Evolutionary conservation across 1,140 invertebrate genomes (phyloP).

Genomic region (Gonatopus flavifemur): DNA sequence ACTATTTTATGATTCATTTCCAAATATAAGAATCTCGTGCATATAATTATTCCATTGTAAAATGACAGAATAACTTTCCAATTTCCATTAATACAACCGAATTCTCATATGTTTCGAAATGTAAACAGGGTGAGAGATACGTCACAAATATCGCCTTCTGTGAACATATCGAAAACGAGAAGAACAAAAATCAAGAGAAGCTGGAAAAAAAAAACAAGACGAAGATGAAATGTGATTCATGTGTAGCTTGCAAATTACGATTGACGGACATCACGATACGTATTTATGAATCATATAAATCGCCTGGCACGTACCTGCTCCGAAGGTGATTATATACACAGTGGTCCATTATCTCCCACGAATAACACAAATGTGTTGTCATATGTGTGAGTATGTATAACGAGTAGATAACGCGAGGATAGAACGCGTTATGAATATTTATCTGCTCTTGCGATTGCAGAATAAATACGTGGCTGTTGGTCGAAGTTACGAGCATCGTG

Average conservation of each 20-base stretch:
- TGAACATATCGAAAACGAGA: not conserved
- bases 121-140: too few species aligned
- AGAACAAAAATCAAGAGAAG: not conserved
- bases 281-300: constrained; percentile 39
- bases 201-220: too few species aligned
- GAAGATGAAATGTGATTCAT: too few species aligned
- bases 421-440: constrained; percentile 34
- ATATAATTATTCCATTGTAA: too few species aligned
- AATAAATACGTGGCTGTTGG: constrained; percentile 24
- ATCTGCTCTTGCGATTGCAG: constrained; percentile 28
- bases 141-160: too few species aligned
- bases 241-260: constrained; percentile 26
- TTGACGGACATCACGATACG: constrained; percentile 16
- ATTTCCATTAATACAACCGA: too few species aligned
- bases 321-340: constrained; percentile 14
- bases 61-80: too few species aligned
- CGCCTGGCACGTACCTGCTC: constrained; percentile 13
- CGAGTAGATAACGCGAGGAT: constrained; percentile 13
- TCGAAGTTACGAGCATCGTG: not conserved
- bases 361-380: constrained; percentile 21
- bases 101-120: too few species aligned
- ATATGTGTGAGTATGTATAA: constrained; percentile 21
- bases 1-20: too few species aligned
- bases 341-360: constrained; percentile 27
- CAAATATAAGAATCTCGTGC: too few species aligned